Percentiles rank a stretch among this genome's conserved stretches.
Evolutionary conservation across 2,113 vertebrate species (phyloP).

Genomic region (Laterallus jamaicensis): DNA sequence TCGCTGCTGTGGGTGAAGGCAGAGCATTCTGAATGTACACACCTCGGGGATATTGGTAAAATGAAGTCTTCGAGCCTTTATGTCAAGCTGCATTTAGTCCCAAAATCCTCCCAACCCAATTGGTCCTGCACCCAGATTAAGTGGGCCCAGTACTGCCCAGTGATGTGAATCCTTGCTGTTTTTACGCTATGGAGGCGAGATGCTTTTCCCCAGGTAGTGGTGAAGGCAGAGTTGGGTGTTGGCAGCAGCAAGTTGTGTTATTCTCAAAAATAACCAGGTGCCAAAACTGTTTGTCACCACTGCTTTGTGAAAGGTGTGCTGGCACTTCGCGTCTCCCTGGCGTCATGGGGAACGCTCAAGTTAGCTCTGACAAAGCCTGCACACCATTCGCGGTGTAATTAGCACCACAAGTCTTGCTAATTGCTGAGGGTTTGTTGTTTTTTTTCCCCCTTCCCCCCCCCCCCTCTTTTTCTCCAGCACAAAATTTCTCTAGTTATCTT

Average conservation of each 20-base stretch:
- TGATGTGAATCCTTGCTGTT: background rate
- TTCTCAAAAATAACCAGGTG: slow-evolving; percentile 36
- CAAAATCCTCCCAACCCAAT: background rate
- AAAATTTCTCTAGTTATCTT: slow-evolving; percentile 44
- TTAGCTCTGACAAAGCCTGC: slow-evolving; percentile 26
- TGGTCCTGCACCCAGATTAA: background rate
- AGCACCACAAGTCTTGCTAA: slow-evolving; percentile 52
- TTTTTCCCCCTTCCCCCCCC: background rate
- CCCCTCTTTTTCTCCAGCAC: background rate
- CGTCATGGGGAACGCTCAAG: background rate
- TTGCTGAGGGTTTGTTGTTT: background rate
- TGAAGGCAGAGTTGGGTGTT: background rate
- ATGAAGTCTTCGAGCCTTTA: background rate
- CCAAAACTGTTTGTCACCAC: background rate
- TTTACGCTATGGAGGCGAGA: accelerated
- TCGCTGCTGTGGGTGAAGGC: accelerated
- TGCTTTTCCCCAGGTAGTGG: background rate
- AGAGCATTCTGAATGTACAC: background rate
- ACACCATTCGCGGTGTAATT: slow-evolving; percentile 62
- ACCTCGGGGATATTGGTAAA: background rate
- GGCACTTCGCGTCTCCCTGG: background rate
- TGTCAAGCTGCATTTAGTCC: background rate
- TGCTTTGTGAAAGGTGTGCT: background rate
- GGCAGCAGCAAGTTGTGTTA: background rate
- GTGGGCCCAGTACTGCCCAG: background rate